Evolutionary conservation across 1,140 invertebrate species (phyloP).

Genomic region (Archivesica marissinica): DNA sequence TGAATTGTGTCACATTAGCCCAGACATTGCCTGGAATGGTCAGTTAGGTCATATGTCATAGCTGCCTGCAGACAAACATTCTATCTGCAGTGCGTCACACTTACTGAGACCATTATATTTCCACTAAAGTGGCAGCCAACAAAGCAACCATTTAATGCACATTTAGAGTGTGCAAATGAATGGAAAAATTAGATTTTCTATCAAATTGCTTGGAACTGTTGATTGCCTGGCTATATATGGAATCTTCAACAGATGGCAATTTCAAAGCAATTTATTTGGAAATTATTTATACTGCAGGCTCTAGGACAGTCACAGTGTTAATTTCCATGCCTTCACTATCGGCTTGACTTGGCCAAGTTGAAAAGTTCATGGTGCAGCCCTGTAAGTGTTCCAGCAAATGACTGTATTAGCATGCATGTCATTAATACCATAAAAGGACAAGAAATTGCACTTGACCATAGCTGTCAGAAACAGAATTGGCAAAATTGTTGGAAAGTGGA

Average conservation of each 20-base stretch:
- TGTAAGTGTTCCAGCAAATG: neutral
- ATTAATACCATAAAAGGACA: neutral
- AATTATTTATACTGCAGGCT: conserved; percentile 14
- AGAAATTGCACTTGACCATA: neutral
- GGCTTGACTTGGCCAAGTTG: neutral
- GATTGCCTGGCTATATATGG: conserved; percentile 4
- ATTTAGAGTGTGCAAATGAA: too few species aligned
- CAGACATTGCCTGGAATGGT: too few species aligned
- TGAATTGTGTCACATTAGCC: too few species aligned
- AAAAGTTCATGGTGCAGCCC: conserved; percentile 16
- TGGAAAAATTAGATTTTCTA: too few species aligned
- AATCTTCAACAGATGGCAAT: conserved; percentile 25
- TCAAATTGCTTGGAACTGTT: conserved; percentile 1
- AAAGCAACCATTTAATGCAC: too few species aligned
- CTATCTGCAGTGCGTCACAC: too few species aligned
- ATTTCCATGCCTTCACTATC: neutral
- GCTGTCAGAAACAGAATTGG: too few species aligned
- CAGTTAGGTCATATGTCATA: too few species aligned
- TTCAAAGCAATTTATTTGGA: conserved; percentile 5
- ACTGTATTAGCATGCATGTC: neutral
- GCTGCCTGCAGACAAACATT: too few species aligned
- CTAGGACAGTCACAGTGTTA: neutral
- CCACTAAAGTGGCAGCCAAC: too few species aligned
- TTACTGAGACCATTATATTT: too few species aligned
- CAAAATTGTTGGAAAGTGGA: neutral